Conservation (phyloP, 2,113 vertebrate species). For the Sinocyclocheilus anophthalmus region DNA sequence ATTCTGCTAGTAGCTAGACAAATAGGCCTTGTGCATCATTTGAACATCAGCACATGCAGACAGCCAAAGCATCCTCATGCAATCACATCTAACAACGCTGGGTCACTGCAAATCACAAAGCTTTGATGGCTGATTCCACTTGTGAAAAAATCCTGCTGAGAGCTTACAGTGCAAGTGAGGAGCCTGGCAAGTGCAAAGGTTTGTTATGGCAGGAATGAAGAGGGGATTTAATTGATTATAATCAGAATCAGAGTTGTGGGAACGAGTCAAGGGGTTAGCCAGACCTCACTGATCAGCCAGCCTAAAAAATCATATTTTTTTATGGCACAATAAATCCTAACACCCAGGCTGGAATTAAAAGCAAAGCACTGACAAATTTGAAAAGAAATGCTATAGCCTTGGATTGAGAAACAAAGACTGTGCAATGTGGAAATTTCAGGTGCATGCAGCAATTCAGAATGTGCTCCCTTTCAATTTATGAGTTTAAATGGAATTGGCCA, state of each 20-base stretch:
- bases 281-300: conserved; percentile 46
- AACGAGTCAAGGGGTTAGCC: conserved; percentile 32
- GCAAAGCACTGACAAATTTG: conserved; percentile 43
- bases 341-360: conserved; percentile 11
- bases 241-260: conserved; percentile 45
- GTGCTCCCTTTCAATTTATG: too few species aligned
- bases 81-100: conserved; percentile 14
- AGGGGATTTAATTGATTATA: conserved; percentile 17
- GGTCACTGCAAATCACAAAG: conserved; percentile 35
- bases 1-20: conserved; percentile 5
- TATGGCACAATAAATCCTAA: conserved; percentile 49
- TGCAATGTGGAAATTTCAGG: too few species aligned
- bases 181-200: conserved; percentile 1
- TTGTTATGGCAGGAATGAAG: conserved; percentile 24
- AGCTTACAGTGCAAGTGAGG: not conserved
- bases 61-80: not conserved
- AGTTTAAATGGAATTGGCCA: too few species aligned
- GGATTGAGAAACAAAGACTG: conserved; percentile 55
- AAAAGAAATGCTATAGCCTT: conserved; percentile 50
- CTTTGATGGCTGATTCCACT: not conserved
- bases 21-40: not conserved
- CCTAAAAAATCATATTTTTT: conserved; percentile 30
- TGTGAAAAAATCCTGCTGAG: conserved; percentile 23
- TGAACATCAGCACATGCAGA: not conserved
- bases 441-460: too few species aligned